phyloP scores from a whole-genome alignment of 2,888 invertebrate species.

The Drosophila kokeensis region DNA sequence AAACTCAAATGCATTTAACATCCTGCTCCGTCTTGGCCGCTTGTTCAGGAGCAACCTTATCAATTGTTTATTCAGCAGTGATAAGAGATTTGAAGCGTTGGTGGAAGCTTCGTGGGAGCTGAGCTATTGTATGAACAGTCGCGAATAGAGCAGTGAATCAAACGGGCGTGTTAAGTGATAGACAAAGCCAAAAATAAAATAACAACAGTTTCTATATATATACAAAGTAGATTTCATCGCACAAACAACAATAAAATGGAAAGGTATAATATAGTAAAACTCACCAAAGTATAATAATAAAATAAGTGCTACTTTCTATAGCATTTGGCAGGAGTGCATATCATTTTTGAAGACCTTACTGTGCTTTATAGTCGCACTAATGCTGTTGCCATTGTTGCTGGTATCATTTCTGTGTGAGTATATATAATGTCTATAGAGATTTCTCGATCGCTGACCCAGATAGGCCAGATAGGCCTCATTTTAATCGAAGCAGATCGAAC shows the following conservation, averaged over 20 bases:
- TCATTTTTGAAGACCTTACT: slow-evolving; percentile 81
- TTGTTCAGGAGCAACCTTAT: slow-evolving; percentile 49
- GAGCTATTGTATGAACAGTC: slow-evolving; percentile 59
- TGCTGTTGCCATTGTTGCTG: slow-evolving; percentile 79
- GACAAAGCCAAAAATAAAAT: slow-evolving; percentile 25
- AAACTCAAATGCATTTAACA: slow-evolving; percentile 14
- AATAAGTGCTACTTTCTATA: slow-evolving; percentile 40
- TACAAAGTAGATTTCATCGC: slow-evolving; percentile 15
- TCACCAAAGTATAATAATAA: not conserved
- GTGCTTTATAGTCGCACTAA: slow-evolving; percentile 81
- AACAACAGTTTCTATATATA: slow-evolving; percentile 20
- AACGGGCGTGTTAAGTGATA: slow-evolving; percentile 51
- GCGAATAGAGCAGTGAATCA: slow-evolving; percentile 43
- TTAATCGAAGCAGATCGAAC: slow-evolving; percentile 54
- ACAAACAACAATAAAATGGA: slow-evolving; percentile 32
- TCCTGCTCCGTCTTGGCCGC: slow-evolving; percentile 11
- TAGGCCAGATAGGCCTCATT: slow-evolving; percentile 27
- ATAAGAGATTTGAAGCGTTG: slow-evolving; percentile 44
- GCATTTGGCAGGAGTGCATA: slow-evolving; percentile 79
- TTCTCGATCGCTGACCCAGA: slow-evolving; percentile 30
- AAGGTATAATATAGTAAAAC: slow-evolving; percentile 33
- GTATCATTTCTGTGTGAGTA: slow-evolving; percentile 84
- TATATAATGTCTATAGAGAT: not conserved
- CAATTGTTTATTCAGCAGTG: slow-evolving; percentile 35
- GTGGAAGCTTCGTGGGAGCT: slow-evolving; percentile 47